Percentiles rank a stretch among this genome's conserved stretches.
These are phyloP conservation scores for Alsophila aescularia DNA, from an alignment of 2,888 invertebrate species.

Conservation along the genomic window DNA sequence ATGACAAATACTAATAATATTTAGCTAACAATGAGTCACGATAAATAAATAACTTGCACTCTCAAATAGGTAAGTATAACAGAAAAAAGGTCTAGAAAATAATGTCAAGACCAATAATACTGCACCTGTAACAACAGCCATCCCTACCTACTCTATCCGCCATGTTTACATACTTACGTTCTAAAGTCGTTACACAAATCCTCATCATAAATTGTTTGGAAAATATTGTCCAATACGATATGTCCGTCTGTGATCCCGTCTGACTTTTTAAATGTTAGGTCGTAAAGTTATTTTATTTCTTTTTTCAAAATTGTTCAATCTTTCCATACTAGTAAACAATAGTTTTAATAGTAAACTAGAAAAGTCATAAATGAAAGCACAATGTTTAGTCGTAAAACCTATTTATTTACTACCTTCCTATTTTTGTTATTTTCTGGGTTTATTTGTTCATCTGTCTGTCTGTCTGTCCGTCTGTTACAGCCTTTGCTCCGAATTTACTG, in stretches of 20 bases:
- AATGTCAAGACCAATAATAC: background rate
- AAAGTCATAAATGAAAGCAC: no score
- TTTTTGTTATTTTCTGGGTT: no score
- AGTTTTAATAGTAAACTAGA: background rate
- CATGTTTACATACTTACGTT: conserved; percentile 8
- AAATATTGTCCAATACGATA: background rate
- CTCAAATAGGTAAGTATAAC: no score
- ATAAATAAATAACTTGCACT: no score
- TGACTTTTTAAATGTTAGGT: background rate
- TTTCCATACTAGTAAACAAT: background rate
- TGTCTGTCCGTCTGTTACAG: no score
- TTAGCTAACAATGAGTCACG: no score
- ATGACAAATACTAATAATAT: no score
- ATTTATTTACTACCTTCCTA: no score
- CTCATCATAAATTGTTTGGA: conserved; percentile 4
- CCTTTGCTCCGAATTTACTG: no score
- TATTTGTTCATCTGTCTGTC: no score
- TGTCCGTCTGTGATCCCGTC: background rate
- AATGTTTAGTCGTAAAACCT: no score
- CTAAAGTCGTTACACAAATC: conserved; percentile 13
- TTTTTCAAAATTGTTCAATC: background rate
- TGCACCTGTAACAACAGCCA: background rate
- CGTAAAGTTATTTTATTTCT: background rate
- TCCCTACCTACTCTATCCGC: background rate
- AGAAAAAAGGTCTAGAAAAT: background rate